Base-by-base conservation (phyloP, 2,888 invertebrate species). In the Caenorhabditis sp. region DNA sequence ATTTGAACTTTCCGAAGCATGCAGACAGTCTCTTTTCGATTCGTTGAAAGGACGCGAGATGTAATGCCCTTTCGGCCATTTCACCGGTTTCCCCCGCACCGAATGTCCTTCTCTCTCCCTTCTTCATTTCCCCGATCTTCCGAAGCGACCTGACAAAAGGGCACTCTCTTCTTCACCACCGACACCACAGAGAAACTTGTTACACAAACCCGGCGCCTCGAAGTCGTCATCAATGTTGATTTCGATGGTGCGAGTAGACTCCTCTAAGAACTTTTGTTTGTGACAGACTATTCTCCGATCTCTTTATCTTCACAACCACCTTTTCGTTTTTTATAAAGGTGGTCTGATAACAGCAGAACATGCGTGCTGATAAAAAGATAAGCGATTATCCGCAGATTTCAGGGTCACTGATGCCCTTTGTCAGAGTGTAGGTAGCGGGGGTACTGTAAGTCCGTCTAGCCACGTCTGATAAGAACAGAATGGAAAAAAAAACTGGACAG, bases 401-500 rank as follows among this genome's bases (percentile, higher is more conserved):
- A 53, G 47, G 47, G 47, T 47, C 47, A 20, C 20, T 5, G 47
- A 5, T 47, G 51, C 24, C 51, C 51, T 51, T 51, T 51, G 47
- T 47, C 2, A 53, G 26, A 53, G 53, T 53, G 53, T 4, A 28
- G 32, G 32, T 56, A 11, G 9, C 4, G 26, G 24, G 15, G 53
- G 15, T 56, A 37, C 60, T 2, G 40, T 24, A 40, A 15, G 18
- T 2, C 15, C 6, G 24, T 37, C 37, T 20, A 47, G 47, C 9
- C 18, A 18, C 20, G 40, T 47, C 5, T 9, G 47, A 47, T 47
- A 64, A 72, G 61, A 56, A 53, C 24, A 71, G n/a, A n/a, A 47
- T 22, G 32, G 32, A 74, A 65, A 50, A 20, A 58, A 65, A 74
- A 67, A 51, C 64, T 56, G 65, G 64, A 72, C 56, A 55, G 65